Evolutionary conservation across 2,888 invertebrate genomes (phyloP), one percentile per base, ranked within the genome.

Genomic region (Tolmerus cingulatus): DNA sequence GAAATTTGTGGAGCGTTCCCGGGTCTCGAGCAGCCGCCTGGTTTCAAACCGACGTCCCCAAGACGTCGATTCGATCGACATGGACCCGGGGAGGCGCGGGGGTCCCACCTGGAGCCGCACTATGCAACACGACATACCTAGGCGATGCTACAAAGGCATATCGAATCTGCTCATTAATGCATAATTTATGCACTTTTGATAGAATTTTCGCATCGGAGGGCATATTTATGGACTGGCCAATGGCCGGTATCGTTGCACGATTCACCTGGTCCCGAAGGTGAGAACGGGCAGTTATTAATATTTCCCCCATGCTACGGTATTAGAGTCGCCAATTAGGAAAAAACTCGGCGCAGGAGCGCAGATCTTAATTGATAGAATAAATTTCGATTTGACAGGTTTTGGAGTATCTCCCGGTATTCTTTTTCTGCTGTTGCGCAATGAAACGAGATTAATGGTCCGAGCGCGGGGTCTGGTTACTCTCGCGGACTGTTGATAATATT

Each of bases 101-200:
- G 27, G 27, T 12, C 66, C 66, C 23, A 23, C 4, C 66, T 23
- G 66, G 27, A 46, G 1, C 27, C 74, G 27, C 19, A 74, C 27
- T 43, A 74, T 85, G 46, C 74, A 74, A 46, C 82, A 82, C 82
- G 82, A 37, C 74, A 66, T n/a, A 66, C 82, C 57, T 57, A 66
- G 30, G 8, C 55, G 55, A 34, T 37, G 66, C n/a, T 74, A 84
- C 76, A 87, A 87, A 86, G n/a, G 57, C 55, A 86, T 43, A 51
- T 86, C 81, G 55, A 86, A 86, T 85, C 85, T 77, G 87, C 81
- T 86, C 74, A 87, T 87, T 87, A 87, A 87, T 86, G 87, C 66
- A 86, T 86, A 86, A 87, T 86, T 87, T 87, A 86, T 86, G 86
- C 86, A 86, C 66, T 87, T 86, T 86, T 79, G 86, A 86, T 81